Base-by-base conservation (phyloP, 1,140 invertebrate genomes). In the Euwallacea similis region DNA sequence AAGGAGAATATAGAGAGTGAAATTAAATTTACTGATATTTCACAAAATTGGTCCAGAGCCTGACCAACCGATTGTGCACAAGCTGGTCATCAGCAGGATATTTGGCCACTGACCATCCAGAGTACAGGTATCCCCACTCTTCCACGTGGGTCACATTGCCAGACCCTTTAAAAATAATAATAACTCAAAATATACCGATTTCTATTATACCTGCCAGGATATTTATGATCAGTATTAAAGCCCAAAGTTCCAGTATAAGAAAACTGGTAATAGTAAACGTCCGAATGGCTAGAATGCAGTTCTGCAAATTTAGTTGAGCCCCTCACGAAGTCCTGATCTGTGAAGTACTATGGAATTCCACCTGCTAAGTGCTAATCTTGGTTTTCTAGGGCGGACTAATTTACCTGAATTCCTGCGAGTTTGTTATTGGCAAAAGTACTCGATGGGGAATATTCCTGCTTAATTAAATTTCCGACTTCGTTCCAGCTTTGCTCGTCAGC, bases 211-310 rank as follows among this genome's bases (percentile, higher is more conserved):
- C 6, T 16, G 62, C 67, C 67, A 62, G 67, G 60, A 58, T 44
- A 58, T 47, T 47, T 63, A 46, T 58, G 13, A 0, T 64, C 41
- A n/a, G 53, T 58, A 42, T 70, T 70, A 7, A 42, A 42, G 41
- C 68, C 60, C 46, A 70, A 21, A 7, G 33, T 50, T n/a, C 74
- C 74, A 7, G 58, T 62, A 70, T 76, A 78, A n/a, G 75, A 73
- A 69, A 78, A 78, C 9, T 76, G 56, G 59, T 78, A 78, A 42
- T 76, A 72, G 60, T 70, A 78, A 7, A 76, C 70, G 7, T 69
- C 69, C 8, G 70, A 71, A 61, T 73, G 68, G 9, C 50, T 13
- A 2, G 76, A 75, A 53, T 75, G 67, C 7, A 72, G 66, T 54
- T 75, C 56, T 9, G 74, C 74, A 41, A 72, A 68, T 66, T 71